phyloP scores from a whole-genome alignment of 1,140 invertebrate species.

The Camponotus vicinus region DNA sequence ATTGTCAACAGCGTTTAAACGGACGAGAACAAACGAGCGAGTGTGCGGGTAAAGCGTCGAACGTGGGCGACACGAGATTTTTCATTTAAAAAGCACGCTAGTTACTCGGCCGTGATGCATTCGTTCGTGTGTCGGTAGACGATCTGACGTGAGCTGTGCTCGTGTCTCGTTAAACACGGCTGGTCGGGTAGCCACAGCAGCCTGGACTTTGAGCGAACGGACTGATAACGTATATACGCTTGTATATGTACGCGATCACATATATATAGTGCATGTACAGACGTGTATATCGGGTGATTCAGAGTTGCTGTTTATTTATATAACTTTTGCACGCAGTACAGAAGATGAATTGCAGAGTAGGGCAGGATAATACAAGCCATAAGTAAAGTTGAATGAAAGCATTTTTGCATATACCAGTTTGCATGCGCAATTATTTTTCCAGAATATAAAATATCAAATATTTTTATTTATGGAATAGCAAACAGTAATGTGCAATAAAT shows the following conservation, averaged over 20 bases:
- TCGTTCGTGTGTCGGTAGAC: conserved; percentile 26
- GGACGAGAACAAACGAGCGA: conserved; percentile 34
- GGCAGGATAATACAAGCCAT: not conserved
- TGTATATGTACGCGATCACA: not conserved
- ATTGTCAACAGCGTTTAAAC: conserved; percentile 51
- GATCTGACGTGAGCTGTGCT: conserved; percentile 50
- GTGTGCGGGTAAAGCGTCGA: conserved; percentile 22
- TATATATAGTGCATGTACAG: not conserved
- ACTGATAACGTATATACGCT: conserved; percentile 40
- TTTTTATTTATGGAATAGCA: conserved; percentile 18
- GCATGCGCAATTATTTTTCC: conserved; percentile 12
- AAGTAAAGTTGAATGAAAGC: conserved; percentile 38
- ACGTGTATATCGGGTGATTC: conserved; percentile 30
- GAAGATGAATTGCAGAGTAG: not conserved
- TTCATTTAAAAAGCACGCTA: conserved; percentile 60
- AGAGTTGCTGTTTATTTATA: conserved; percentile 33
- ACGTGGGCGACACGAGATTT: conserved; percentile 30
- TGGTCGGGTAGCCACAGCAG: not conserved
- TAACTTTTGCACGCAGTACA: conserved; percentile 39
- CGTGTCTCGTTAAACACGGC: conserved; percentile 60
- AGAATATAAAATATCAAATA: conserved; percentile 3
- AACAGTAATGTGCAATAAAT: not conserved
- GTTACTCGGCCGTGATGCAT: conserved; percentile 49
- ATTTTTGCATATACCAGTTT: conserved; percentile 23
- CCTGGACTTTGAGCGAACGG: conserved; percentile 47